Evolutionary conservation across 2,888 invertebrate genomes (phyloP), one percentile per base, ranked within the genome.

Genomic region (Notocelia uddmanniana): DNA sequence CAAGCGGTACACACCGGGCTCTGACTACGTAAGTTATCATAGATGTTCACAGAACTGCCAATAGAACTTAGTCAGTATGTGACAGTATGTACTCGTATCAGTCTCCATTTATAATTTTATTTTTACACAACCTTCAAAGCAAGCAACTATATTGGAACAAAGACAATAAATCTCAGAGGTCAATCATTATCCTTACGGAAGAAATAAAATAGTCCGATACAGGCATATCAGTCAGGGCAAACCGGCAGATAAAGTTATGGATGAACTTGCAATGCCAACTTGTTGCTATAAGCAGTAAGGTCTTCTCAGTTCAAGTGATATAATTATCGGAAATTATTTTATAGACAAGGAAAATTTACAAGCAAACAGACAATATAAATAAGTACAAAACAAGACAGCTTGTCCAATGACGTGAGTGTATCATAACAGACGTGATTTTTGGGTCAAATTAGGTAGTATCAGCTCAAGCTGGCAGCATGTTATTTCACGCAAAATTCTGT

Each of bases 201-300:
- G 45, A 48, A 41, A 57, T 31, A 52, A 48, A 50, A 69, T 62
- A 26, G 26, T 37, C 11, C 10, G 23, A 57, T 69, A 48, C 48
- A 45, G 18, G 18, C 45, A 45, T 37, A 37, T 48, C 57, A 67
- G 54, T 67, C 68, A 68, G 62, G 67, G 67, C 23, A 68, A 68
- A 62, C 62, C 41, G 54, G 62, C 48, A 18, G 67, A 72, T 67
- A 67, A 66, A 60, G 69, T 26, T 62, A 31, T 41, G 23, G 45
- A 55, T 62, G 37, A 37, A 57, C 59, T 60, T 19, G 23, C 72
- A 72, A 67, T 72, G 72, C 62, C 67, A 26, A 68, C 48, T 19
- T 50, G 59, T 52, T 23, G 15, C 66, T 66, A 66, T 60, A 50
- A 57, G 18, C 34, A 41, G 34, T 34, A 37, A 63, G 70, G 58